Base-by-base conservation (phyloP, 1,140 invertebrate genomes). In the Rhagoletis pomonella region DNA sequence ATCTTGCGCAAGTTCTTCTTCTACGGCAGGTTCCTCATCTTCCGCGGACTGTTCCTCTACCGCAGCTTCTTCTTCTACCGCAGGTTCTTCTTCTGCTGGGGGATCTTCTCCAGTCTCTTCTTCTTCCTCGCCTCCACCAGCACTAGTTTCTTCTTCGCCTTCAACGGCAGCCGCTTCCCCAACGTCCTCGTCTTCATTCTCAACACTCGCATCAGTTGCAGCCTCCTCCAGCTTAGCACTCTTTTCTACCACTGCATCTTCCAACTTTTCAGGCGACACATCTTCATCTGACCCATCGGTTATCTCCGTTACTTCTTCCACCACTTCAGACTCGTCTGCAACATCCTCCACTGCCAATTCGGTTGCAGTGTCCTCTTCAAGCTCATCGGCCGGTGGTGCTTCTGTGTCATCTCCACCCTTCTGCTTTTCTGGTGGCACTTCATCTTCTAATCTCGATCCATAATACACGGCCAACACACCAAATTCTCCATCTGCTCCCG, bases 391-490 rank as follows among this genome's bases (percentile, higher is more conserved):
- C 42, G 67, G 4, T 73, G 12, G 2, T 17, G 17, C 10, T 14
- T 14, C 67, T 14, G 0, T 14, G 10, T n/a, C 50, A 7, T 55
- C 10, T 55, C 10, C 50, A 10, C 5, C 2, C 10, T 55, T 10
- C 10, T 55, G 1, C 50, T 55, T 64, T 10, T 67, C 19, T 10
- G 19, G 19, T 29, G 29, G 64, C 39, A 9, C 29, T 67, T 73
- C 69, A n/a, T 29, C 47, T 62, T 7, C 58, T 9, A 88, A 55
- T 86, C 60, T 87, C 14, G 86, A 88, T 2, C 73, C 88, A 4
- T 60, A 58, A 77, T 87, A 88, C 9, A 88, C 50, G 4, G 86
- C 88, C 50, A 88, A 9, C 14, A 88, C 64, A 19, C 88, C 86
- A 77, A 87, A 88, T 59, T 87, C 86, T 39, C 58, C 59, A 0